Base-by-base conservation (phyloP, 1,140 invertebrate genomes). In the Micrasema longulum region DNA sequence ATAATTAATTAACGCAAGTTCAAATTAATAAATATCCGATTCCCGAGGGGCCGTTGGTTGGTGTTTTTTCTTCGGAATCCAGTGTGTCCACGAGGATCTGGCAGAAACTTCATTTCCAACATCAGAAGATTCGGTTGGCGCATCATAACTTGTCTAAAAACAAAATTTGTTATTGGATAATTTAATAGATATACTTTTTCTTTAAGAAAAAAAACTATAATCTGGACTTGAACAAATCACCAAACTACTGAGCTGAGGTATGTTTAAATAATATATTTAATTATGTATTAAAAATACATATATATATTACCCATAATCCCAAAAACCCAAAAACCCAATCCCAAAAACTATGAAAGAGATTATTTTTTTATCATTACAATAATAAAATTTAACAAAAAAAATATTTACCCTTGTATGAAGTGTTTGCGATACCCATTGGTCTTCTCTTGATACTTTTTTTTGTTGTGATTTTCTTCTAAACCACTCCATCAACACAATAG, bases 31-130 rank as follows among this genome's bases (percentile, higher is more conserved):
- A n/a, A 47, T 47, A n/a, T 47, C n/a, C 1, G 43, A 16, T 47
- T 47, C 43, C 7, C 3, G 18, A 5, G 71, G 71, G 14, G 43
- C 43, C 63, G 18, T 35, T 26, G 53, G 48, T 16, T 22, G 16
- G 47, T 9, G 14, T 47, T 45, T 50, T 47, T 31, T 70, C 16
- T 38, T 69, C 10, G 72, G 72, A 57, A 60, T 69, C 72, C 72
- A 74, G 26, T 69, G 60, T 11, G 66, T 60, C 72, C 72, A 74
- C 11, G 72, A 74, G 1, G 72, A 70, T 66, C 63, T 55, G 16
- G 35, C 38, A 36, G 72, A 66, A 2, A 62, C 22, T 23, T 11
- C 12, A 18, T 57, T 45, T 7, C 18, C 20, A 64, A 14, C 12
- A 12, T 31, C 60, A 11, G 36, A 69, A 45, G 41, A 38, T 16